Evolutionary conservation across 2,888 invertebrate genomes (phyloP), one percentile per base, ranked within the genome.

Genomic region (Lordiphosa andalusiaca): DNA sequence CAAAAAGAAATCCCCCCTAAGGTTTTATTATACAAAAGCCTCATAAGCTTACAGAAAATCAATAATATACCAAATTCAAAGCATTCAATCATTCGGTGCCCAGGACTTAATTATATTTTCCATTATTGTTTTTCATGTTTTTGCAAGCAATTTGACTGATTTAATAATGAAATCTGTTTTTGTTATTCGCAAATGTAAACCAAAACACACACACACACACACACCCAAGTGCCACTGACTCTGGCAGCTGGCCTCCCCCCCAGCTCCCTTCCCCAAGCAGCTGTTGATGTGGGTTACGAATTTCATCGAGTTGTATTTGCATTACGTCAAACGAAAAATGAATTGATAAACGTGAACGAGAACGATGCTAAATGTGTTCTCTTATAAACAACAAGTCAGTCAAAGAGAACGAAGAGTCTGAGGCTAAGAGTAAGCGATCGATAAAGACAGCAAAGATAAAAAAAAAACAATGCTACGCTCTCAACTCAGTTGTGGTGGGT

Each of bases 241-340:
- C 16, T 25, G 36, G 0, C 12, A 35, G 23, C 37, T 21, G 36
- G 19, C 23, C n/a, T 9, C 41, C 21, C 54, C 55, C 67, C 60
- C 54, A 58, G 58, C 58, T 46, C 41, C 42, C n/a, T 19, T 21
- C 16, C 30, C 10, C 6, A 6, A 3, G 41, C 6, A 35, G 41
- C 6, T 9, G 49, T 10, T 21, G 12, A 0, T 39, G 51, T 48
- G 44, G 38, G 55, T 48, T 54, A 42, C 50, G 49, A 69, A 71
- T 76, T 74, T 49, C 60, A 56, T 59, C 60, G 54, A 55, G 50
- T 68, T 61, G 73, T 63, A 73, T 68, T 80, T 60, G 49, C 42
- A 51, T 83, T 76, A 69, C 77, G 77, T 77, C 77, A 81, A 67
- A 67, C 73, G 53, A 36, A 37, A 33, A 10, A 9, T 10, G 48